These are phyloP conservation scores for Sorex maritimensis DNA, from an alignment of 2,797 vertebrate species.

Conservation along the genomic window DNA sequence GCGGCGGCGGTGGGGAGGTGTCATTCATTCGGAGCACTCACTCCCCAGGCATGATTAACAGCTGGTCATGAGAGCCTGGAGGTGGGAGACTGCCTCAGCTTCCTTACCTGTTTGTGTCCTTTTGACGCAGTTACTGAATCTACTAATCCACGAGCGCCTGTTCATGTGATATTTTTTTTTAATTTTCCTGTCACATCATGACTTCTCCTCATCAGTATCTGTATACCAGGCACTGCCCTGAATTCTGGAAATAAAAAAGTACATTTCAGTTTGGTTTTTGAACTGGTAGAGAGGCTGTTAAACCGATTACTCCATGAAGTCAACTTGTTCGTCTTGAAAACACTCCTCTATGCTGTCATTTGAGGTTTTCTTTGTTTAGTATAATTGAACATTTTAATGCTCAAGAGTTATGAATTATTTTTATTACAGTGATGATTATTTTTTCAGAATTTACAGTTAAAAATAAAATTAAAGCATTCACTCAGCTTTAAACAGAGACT, in stretches of 20 bases:
- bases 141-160: not conserved
- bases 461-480: constrained; percentile 58
- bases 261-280: constrained; percentile 35
- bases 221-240: not conserved
- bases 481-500: not conserved
- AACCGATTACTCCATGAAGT: constrained; percentile 51
- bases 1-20: no score
- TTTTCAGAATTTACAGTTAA: constrained; percentile 37
- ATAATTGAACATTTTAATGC: constrained; percentile 42
- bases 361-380: not conserved
- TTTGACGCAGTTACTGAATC: not conserved
- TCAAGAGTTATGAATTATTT: not conserved
- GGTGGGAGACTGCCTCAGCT: not conserved
- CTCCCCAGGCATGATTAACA: not conserved
- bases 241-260: constrained; percentile 42
- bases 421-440: constrained; percentile 52
- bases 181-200: not conserved
- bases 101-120: not conserved
- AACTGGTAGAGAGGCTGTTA: constrained; percentile 15
- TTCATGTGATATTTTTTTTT: not conserved
- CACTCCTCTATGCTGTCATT: constrained; percentile 7
- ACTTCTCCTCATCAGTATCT: constrained; percentile 8
- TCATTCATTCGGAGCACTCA: no score
- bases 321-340: constrained; percentile 44
- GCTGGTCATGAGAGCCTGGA: not conserved